Percentiles rank a stretch among this genome's conserved stretches.
phyloP scores from a whole-genome alignment of 2,113 vertebrate genomes.

The Chunga burmeisteri region DNA sequence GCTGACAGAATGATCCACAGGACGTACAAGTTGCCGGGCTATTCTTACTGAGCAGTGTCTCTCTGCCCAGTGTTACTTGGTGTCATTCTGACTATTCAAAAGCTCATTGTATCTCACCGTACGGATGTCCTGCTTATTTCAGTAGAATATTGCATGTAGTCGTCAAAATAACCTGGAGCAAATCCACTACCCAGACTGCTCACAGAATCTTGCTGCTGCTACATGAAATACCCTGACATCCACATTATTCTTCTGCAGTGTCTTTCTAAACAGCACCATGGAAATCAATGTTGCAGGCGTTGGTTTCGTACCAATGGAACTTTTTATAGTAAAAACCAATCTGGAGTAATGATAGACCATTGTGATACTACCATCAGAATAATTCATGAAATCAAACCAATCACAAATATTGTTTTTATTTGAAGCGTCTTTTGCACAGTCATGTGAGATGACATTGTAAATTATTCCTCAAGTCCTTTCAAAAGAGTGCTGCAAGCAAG shows the following conservation, averaged over 20 bases:
- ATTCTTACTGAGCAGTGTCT: neutral
- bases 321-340: neutral
- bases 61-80: neutral
- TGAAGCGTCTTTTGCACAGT: neutral
- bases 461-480: neutral
- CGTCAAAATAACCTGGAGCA: constrained; percentile 3
- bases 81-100: neutral
- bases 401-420: neutral
- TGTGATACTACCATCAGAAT: neutral
- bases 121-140: neutral
- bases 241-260: neutral
- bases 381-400: neutral
- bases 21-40: neutral
- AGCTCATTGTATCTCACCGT: neutral
- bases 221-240: neutral
- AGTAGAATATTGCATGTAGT: neutral
- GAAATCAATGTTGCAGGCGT: constrained; percentile 13
- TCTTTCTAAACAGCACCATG: neutral
- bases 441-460: neutral
- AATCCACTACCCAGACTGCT: neutral
- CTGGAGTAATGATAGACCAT: neutral
- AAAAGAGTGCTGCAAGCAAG: neutral
- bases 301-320: neutral
- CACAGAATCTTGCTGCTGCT: neutral
- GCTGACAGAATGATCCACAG: neutral